Evolutionary conservation across 2,888 invertebrate species (phyloP).

Genomic region (Heteropelma amictum): DNA sequence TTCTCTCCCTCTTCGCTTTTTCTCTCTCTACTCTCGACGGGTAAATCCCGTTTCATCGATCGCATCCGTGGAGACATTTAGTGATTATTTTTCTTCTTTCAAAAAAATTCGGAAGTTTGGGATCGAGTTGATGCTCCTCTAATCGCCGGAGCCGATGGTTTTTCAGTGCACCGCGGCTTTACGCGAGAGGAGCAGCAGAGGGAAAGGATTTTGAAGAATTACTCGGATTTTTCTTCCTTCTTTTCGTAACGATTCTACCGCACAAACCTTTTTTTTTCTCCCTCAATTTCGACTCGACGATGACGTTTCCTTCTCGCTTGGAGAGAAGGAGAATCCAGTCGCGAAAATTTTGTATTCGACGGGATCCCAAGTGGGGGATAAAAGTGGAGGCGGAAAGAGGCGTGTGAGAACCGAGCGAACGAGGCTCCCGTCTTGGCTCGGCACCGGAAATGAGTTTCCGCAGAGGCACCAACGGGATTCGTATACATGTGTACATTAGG

Average conservation of each 20-base stretch:
- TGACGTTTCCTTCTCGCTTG: constrained; percentile 12
- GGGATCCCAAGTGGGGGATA: too few relatives aligned
- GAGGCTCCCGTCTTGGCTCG: constrained; percentile 41
- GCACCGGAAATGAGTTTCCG: constrained; percentile 52
- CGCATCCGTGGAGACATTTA: neutral
- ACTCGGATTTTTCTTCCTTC: neutral
- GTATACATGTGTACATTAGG: constrained; percentile 25
- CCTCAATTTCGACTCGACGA: constrained; percentile 1
- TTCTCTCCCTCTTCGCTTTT: neutral
- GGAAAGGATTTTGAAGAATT: neutral
- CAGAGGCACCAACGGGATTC: constrained; percentile 42
- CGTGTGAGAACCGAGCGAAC: constrained; percentile 33
- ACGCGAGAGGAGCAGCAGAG: neutral
- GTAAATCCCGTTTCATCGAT: neutral
- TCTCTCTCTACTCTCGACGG: neutral
- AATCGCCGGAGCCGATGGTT: neutral
- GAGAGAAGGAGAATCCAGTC: constrained; percentile 11
- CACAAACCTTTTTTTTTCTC: neutral
- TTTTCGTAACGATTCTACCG: neutral
- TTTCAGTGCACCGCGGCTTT: neutral
- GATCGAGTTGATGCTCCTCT: too few relatives aligned
- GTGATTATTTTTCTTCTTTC: neutral
- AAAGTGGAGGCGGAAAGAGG: constrained; percentile 10
- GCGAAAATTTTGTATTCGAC: too few relatives aligned
- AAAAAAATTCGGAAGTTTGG: constrained; percentile 16